A percentile compares a stretch with the other conserved stretches of the same genome.
Evolutionary conservation across 1,140 invertebrate species (phyloP).

Genomic region (Bombus haemorrhoidalis): DNA sequence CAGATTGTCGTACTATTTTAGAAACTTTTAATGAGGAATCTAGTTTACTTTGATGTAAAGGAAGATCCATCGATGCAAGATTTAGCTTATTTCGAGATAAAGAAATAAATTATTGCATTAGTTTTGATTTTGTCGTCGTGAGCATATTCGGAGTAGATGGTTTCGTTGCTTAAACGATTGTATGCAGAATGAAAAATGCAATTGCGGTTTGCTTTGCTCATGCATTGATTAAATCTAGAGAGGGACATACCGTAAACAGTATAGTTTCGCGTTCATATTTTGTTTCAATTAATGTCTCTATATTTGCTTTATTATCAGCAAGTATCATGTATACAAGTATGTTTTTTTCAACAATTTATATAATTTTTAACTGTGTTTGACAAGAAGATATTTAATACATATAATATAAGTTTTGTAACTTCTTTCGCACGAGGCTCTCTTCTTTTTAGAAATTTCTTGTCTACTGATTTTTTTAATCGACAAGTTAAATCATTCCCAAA

Average conservation of each 20-base stretch:
- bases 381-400: no score
- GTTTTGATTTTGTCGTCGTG: background rate
- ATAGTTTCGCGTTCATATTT: background rate
- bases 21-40: no score
- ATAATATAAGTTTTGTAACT: no score
- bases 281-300: background rate
- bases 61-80: no score
- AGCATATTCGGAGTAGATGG: background rate
- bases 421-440: no score
- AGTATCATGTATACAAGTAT: background rate
- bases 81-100: background rate
- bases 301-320: background rate
- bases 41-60: no score
- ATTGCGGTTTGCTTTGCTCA: background rate
- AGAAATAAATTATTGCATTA: background rate
- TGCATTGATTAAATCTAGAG: background rate
- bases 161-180: background rate
- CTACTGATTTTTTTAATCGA: no score
- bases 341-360: background rate
- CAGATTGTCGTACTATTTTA: no score
- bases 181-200: background rate
- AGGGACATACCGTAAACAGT: background rate
- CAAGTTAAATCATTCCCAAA: no score
- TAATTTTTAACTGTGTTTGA: background rate
- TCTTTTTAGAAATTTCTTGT: no score